Base-by-base conservation (phyloP, 2,797 vertebrate species). In the Coregonus suidteri region DNA sequence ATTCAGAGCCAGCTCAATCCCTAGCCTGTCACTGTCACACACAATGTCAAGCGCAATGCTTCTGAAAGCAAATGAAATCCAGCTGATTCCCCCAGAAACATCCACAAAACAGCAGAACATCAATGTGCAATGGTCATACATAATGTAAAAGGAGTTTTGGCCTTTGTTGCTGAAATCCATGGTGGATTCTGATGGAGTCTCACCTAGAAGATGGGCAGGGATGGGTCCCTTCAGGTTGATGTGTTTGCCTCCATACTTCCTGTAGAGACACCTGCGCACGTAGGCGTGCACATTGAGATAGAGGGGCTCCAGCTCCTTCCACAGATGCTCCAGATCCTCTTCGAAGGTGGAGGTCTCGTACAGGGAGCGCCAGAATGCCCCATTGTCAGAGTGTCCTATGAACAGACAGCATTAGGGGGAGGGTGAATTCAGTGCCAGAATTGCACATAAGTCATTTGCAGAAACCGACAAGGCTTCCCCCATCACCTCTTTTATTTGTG, bases 181-280 rank as follows among this genome's bases (percentile, higher is more conserved):
- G 51, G 7, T 68, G 4, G 0, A 41, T 0, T 20, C 0, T 73
- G 18, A 34, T 30, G 37, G 59, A 9, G 6, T 66, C 92, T 93
- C 89, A 99, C 98, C 98, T 35, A 99, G 91, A 78, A 99, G 90
- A 75, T 99, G 98, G 62, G 98, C 98, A 59, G 98, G 98, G 73
- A 99, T 98, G 65, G 98, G 97, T n/a, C 97, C 98, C 84, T 91
- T 94, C 68, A 96, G 92, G 90, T 96, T 97, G 85, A 99, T 88
- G 80, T 52, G 34, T 7, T 95, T 41, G 0, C 86, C 0, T 0
- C 98, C 98, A 0, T 99, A 99, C 15, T 93, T 96, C 13, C 91
- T 97, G 84, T 94, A 91, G 37, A 99, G 93, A 13, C 92, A 94
- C 9, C 97, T 94, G 78, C 98, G 97, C 20, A 98, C 97, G 0